Percentiles rank a stretch among this genome's conserved stretches.
phyloP scores from a whole-genome alignment of 2,113 vertebrate species.

The Heterocephalus glaber region DNA sequence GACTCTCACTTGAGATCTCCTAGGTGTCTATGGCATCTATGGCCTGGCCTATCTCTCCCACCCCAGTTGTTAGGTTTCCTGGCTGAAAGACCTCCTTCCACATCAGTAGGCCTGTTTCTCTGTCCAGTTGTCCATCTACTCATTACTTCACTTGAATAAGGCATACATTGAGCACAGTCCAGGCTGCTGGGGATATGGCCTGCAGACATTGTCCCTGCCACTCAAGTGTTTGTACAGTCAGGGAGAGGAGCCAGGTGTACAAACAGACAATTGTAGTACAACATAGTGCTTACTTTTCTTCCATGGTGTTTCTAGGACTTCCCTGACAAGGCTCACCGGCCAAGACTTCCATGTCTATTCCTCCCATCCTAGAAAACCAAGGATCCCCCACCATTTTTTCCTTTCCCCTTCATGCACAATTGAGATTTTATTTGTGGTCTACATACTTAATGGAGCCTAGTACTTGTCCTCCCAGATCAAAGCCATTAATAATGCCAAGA shows the following conservation, averaged over 20 bases:
- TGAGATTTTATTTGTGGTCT: slow-evolving; percentile 30
- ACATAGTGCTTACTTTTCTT: background rate
- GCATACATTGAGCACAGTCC: background rate
- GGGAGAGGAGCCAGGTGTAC: background rate
- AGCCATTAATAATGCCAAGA: background rate
- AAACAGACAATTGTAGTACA: background rate
- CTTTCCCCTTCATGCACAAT: background rate
- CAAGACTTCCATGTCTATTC: background rate
- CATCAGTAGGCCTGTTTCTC: background rate
- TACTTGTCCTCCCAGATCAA: background rate
- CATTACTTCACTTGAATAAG: background rate
- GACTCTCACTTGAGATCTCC: background rate
- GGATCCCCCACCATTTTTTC: accelerated
- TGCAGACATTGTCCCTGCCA: background rate
- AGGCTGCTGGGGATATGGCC: background rate
- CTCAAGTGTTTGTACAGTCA: background rate
- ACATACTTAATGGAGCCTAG: background rate
- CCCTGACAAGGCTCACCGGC: background rate
- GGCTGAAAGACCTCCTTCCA: background rate
- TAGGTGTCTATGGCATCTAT: background rate
- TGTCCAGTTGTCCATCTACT: background rate
- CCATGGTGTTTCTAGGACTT: background rate
- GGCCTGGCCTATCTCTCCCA: background rate
- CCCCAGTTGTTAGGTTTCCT: background rate
- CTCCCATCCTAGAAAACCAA: slow-evolving; percentile 23